These are phyloP conservation scores for Hippopotamus amphibius DNA, from an alignment of 2,113 vertebrate genomes.

Conservation along the genomic window DNA sequence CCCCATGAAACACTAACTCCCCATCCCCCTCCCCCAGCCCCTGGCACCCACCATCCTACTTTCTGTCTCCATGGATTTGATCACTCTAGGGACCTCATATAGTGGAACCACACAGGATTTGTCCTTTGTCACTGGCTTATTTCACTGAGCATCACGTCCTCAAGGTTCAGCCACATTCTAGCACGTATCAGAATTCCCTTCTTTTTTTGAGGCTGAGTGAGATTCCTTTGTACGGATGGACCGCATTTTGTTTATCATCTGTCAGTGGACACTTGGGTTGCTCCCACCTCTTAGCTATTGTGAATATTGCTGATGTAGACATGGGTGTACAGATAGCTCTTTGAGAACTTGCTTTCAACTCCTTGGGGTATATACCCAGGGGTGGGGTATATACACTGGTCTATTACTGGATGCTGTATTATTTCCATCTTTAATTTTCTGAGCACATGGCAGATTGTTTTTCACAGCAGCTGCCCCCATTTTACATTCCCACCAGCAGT, in stretches of 20 bases:
- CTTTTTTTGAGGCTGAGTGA: neutral
- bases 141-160: rapidly evolving
- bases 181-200: neutral
- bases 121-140: neutral
- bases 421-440: neutral
- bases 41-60: rapidly evolving
- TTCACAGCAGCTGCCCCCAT: neutral
- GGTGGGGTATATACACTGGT: neutral
- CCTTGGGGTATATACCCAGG: neutral
- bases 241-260: too few relatives aligned
- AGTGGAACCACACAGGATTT: rapidly evolving
- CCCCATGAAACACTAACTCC: neutral
- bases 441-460: neutral
- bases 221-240: rapidly evolving
- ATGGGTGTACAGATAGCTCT: neutral
- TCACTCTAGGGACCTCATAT: too few relatives aligned
- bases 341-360: neutral
- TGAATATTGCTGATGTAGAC: neutral
- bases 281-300: neutral
- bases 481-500: neutral
- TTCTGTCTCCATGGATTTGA: neutral
- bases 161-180: rapidly evolving
- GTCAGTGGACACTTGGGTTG: neutral
- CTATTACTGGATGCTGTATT: neutral
- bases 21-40: neutral